These are phyloP conservation scores for Scelioninae gen. 1 DNA, from an alignment of 2,888 invertebrate species.

Conservation along the genomic window DNA sequence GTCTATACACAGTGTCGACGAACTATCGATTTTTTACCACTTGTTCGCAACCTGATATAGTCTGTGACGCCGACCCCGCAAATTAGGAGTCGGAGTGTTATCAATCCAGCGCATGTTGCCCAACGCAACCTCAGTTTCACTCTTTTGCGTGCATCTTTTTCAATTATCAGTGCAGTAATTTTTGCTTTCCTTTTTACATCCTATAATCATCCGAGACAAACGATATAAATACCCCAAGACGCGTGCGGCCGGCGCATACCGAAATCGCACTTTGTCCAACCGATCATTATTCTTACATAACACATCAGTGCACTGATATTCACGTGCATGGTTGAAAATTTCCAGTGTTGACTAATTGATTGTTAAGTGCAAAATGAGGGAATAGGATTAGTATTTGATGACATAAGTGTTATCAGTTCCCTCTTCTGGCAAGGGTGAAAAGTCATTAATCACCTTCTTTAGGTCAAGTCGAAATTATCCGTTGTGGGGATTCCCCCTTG, in stretches of 20 bases:
- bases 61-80: constrained; percentile 49
- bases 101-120: constrained; percentile 17
- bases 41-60: constrained; percentile 37
- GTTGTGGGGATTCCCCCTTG: constrained; percentile 12
- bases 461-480: constrained; percentile 9
- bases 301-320: constrained; percentile 21
- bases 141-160: background rate
- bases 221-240: constrained; percentile 33
- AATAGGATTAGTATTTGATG: background rate
- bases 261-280: constrained; percentile 39
- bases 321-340: constrained; percentile 17
- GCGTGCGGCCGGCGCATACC: constrained; percentile 27
- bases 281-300: constrained; percentile 58
- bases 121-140: background rate
- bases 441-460: constrained; percentile 18
- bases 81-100: constrained; percentile 28
- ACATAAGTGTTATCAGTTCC: background rate
- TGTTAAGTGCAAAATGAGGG: background rate
- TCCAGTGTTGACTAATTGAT: constrained; percentile 1
- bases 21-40: constrained; percentile 65
- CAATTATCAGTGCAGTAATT: constrained; percentile 10
- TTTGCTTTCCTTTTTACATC: constrained; percentile 3
- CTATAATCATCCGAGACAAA: background rate
- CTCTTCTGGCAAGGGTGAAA: background rate
- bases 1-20: constrained; percentile 58